Evolutionary conservation across 1,140 invertebrate species (phyloP), one percentile per base, ranked within the genome.

Genomic region (Drosophila pruinosa): DNA sequence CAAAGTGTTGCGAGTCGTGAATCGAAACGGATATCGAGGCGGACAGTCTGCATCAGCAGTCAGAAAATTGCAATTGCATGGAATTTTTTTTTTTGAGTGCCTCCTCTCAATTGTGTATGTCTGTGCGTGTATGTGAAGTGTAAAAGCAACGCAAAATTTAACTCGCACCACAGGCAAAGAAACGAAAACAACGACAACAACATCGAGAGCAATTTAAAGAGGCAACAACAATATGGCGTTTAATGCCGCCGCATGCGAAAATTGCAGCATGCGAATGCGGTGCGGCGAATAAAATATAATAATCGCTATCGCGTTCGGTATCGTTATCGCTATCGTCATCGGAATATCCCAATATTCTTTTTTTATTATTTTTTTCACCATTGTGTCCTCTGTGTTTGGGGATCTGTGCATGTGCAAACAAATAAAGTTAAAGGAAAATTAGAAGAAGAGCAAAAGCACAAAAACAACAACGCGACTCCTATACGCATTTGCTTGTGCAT

Each of bases 1-100:
- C 70, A 72, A 61, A 72, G 70, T 72, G 70, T 61, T 72, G 70
- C 70, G 70, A 72, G 70, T 72, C 70, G 70, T 69, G 64, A 72
- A 69, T 59, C 64, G 70, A 61, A 65, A 72, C 70, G 70, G 70
- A 69, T 72, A 68, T 69, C 69, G 69, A 69, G 52, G 70, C 70
- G 70, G 70, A 72, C 64, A 72, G 70, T 72, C 22, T 67, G 69
- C 38, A 68, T 54, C 15, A 57, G 53, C 56, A 59, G 12, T 34
- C 39, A 43, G 53, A 34, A 57, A 58, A 67, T 67, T 67, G 63
- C 69, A 72, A 72, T 67, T 67, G 48, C 69, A 72, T 72, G 53
- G 69, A 53, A 72, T 72, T 50, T 65, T 53, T 58, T 26, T 61
- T 47, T 34, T 22, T 68, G 63, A 61, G 64, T 69, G 64, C 61